These are phyloP conservation scores for Ormyrus nitidulus DNA, from an alignment of 2,888 invertebrate species.

Conservation along the genomic window DNA sequence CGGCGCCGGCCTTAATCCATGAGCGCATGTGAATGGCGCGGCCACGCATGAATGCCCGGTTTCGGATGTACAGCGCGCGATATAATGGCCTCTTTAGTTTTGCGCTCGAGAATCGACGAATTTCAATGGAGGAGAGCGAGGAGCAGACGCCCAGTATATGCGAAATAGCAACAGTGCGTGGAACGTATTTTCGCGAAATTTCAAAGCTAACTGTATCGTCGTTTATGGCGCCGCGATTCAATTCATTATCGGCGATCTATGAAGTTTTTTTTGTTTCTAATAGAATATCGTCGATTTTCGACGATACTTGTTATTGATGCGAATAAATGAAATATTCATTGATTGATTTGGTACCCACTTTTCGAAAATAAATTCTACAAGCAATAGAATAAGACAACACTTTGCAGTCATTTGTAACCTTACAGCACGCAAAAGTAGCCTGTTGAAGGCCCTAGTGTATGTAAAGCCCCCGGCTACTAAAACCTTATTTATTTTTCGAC, in stretches of 20 bases:
- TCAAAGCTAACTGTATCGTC: no score
- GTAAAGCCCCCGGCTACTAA: neutral
- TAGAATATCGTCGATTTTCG: no score
- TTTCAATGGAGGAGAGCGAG: slow-evolving; percentile 55
- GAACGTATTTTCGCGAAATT: no score
- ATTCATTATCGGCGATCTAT: neutral
- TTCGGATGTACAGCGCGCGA: slow-evolving; percentile 18
- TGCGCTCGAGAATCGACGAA: slow-evolving; percentile 60
- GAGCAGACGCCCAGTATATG: neutral
- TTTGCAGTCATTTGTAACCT: neutral
- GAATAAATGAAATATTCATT: no score
- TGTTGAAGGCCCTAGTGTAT: neutral
- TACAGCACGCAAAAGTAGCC: slow-evolving; percentile 2
- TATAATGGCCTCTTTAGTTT: slow-evolving; percentile 41
- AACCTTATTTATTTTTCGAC: slow-evolving; percentile 1
- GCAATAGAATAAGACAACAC: no score
- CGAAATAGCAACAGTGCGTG: no score
- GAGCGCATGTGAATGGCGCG: slow-evolving; percentile 5
- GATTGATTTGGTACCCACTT: no score
- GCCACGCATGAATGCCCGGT: slow-evolving; percentile 16
- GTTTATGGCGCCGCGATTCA: neutral
- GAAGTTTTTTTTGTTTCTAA: no score
- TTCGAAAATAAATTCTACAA: no score
- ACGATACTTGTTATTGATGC: no score
- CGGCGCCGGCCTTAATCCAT: slow-evolving; percentile 13